Conservation (phyloP, 2,113 vertebrate species). For the Psammodynastes pulverulentus region DNA sequence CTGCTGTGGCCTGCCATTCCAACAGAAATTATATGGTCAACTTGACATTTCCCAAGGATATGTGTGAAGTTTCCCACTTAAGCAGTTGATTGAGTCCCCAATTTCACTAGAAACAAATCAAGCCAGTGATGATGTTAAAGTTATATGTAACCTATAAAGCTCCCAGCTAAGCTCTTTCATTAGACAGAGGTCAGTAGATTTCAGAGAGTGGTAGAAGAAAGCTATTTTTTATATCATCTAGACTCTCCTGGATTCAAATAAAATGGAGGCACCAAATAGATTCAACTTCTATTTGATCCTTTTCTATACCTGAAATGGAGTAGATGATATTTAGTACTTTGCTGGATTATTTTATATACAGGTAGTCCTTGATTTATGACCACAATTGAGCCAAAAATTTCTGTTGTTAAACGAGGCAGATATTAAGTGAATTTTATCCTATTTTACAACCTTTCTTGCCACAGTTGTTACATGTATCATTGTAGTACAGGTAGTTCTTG, state of each 20-base stretch:
- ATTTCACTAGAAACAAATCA: conserved; percentile 3
- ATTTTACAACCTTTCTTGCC: neutral
- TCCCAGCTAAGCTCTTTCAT: neutral
- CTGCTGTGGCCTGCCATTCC: conserved; percentile 44
- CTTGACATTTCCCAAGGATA: neutral
- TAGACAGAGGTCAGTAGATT: neutral
- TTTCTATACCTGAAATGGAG: neutral
- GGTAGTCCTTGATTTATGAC: neutral
- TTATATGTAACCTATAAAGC: neutral
- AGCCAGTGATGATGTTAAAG: neutral
- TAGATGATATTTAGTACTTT: neutral
- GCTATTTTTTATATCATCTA: neutral
- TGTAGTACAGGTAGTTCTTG: neutral
- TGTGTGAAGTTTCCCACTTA: neutral
- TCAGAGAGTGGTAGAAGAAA: neutral
- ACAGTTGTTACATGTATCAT: neutral
- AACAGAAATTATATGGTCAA: neutral
- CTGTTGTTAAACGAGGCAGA: neutral
- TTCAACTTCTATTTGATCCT: neutral
- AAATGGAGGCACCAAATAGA: neutral
- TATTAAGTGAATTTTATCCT: neutral
- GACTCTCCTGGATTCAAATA: neutral
- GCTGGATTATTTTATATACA: neutral
- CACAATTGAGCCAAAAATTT: neutral
- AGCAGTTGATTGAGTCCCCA: rapidly evolving